Evolutionary conservation across 2,888 invertebrate genomes (phyloP), one percentile per base, ranked within the genome.

Genomic region (Lasioglossum oenotherae): DNA sequence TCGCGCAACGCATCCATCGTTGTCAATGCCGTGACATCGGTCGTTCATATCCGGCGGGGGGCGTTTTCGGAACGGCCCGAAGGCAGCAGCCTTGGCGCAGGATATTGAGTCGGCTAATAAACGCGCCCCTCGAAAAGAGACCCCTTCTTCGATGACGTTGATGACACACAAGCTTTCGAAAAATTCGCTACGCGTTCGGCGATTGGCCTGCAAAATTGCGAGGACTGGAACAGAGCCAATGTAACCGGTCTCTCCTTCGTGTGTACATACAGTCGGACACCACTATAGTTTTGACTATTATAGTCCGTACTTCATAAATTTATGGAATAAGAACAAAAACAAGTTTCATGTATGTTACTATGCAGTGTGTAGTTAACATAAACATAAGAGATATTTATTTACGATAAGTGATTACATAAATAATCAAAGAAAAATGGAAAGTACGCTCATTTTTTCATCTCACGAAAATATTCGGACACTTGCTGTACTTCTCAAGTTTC

Each of bases 21-120:
- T 85, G 87, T 87, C 85, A 86, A 82, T 82, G 80, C 74, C 87
- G 82, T 82, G 86, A 84, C 88, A 80, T 82, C 87, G 87, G 89
- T 87, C 85, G 89, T 91, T 93, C 93, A 93, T 93, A 93, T 93
- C 93, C 93, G 92, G 90, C 85, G 80, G 86, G 89, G 64, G 85
- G 89, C 87, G 88, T 84, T 80, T 77, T 85, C 78, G 86, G 74
- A 91, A 89, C 87, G 78, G 80, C 90, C 90, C 80, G 78, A 87
- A 86, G 91, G 90, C 90, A 87, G 74, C 84, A 79, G 53, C 75
- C 78, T 79, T 53, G 81, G 78, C 86, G 84, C 91, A 90, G 92
- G 89, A 91, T 92, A 92, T 90, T 88, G 89, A 85, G 88, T 87
- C 84, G 85, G 81, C 86, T 89, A 88, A 90, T 91, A 89, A 44